Conservation (phyloP, 2,797 vertebrate species). For the Pseudomugil gertrudae region DNA sequence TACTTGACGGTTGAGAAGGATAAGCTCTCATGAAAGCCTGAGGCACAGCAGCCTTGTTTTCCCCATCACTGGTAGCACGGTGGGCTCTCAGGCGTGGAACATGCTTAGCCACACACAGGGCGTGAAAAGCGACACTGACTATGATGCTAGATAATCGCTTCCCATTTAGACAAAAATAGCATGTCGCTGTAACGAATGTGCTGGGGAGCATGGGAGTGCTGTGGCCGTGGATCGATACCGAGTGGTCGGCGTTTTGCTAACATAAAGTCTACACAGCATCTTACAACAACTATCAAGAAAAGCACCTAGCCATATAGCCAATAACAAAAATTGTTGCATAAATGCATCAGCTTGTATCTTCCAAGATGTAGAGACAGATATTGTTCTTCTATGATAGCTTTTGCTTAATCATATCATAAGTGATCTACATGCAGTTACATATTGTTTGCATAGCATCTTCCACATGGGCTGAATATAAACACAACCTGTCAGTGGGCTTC, state of each 20-base stretch:
- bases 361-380: neutral
- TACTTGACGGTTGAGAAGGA: constrained; percentile 69
- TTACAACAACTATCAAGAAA: constrained; percentile 32
- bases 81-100: constrained; percentile 73
- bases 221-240: constrained; percentile 73
- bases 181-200: constrained; percentile 74
- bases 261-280: constrained; percentile 64
- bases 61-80: constrained; percentile 59
- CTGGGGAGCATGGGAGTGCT: constrained; percentile 76
- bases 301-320: constrained; percentile 47
- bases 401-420: constrained; percentile 17
- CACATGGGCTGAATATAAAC: constrained; percentile 36
- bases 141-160: constrained; percentile 86
- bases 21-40: constrained; percentile 68
- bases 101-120: constrained; percentile 77
- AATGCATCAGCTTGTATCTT: constrained; percentile 30
- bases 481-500: constrained; percentile 47
- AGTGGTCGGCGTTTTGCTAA: constrained; percentile 64
- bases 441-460: constrained; percentile 15
- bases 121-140: constrained; percentile 83
- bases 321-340: constrained; percentile 18
- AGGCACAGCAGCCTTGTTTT: constrained; percentile 71
- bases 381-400: neutral
- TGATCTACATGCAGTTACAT: neutral
- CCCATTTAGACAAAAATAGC: constrained; percentile 87